phyloP scores from a whole-genome alignment of 2,797 vertebrate species.

The Poecilia picta region DNA sequence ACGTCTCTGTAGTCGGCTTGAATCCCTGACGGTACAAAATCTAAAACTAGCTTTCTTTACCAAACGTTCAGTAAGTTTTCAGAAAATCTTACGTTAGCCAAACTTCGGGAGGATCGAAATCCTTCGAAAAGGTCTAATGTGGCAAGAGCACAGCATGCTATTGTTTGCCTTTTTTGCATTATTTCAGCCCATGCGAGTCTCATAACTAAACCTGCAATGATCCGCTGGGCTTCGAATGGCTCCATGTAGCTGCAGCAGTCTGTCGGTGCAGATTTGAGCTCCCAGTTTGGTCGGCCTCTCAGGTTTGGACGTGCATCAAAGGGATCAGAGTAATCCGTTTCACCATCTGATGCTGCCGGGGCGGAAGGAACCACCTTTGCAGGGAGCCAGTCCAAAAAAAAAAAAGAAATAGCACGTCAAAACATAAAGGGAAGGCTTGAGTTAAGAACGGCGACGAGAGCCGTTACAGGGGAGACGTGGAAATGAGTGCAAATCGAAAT shows the following conservation, averaged over 20 bases:
- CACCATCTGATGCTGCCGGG: conserved; percentile 53
- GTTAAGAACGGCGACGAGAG: background rate
- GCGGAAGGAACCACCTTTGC: conserved; percentile 76
- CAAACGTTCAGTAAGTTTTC: background rate
- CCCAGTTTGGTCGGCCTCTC: conserved; percentile 53
- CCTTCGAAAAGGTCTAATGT: background rate
- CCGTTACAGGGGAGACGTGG: background rate
- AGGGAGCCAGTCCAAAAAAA: background rate
- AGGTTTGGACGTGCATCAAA: conserved; percentile 84
- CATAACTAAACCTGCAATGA: conserved; percentile 77
- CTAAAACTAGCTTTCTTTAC: background rate
- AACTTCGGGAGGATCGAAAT: background rate
- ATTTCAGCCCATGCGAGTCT: background rate
- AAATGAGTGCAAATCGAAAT: background rate
- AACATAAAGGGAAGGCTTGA: background rate
- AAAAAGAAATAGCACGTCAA: background rate
- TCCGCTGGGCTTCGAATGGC: conserved; percentile 83
- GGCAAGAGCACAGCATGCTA: background rate
- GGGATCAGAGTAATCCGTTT: conserved; percentile 88
- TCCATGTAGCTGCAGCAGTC: conserved; percentile 89
- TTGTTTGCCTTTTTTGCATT: background rate
- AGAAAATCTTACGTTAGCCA: background rate
- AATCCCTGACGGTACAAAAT: too few relatives aligned
- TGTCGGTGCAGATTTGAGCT: conserved; percentile 57
- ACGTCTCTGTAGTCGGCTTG: background rate